Evolutionary conservation across 2,797 vertebrate species (phyloP).

Genomic region (Lacerta viridis): DNA sequence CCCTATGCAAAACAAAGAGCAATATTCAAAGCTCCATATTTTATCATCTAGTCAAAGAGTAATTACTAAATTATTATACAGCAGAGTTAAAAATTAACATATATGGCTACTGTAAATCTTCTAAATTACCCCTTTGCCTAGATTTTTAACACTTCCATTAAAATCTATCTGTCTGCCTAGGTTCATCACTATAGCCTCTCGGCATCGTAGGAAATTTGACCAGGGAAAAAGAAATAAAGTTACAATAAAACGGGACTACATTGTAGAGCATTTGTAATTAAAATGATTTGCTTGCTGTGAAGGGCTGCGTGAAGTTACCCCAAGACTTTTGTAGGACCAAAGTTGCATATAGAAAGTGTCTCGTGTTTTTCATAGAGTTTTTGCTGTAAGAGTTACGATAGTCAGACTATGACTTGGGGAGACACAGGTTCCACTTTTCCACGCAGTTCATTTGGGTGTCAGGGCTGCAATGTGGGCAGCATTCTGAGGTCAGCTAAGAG

Average conservation of each 20-base stretch:
- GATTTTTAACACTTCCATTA: conserved; percentile 35
- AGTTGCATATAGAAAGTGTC: neutral
- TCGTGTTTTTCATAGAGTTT: neutral
- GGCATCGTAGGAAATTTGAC: neutral
- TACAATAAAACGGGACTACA: conserved; percentile 32
- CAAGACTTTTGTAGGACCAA: neutral
- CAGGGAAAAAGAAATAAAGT: conserved; percentile 36
- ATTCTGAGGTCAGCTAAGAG: neutral
- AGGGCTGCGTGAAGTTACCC: neutral
- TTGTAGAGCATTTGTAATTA: conserved; percentile 39
- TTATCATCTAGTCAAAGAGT: conserved; percentile 35
- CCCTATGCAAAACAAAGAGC: conserved; percentile 34
- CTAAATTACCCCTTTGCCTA: conserved; percentile 21
- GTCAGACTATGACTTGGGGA: neutral
- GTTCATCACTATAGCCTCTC: neutral
- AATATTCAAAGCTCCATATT: conserved; percentile 46
- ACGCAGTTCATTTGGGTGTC: neutral
- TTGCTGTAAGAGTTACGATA: neutral
- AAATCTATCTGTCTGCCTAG: conserved; percentile 18
- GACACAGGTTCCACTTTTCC: neutral
- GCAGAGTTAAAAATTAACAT: conserved; percentile 41
- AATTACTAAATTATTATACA: conserved; percentile 50
- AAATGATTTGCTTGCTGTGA: conserved; percentile 22
- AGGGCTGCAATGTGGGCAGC: neutral
- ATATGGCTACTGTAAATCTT: conserved; percentile 39